These are phyloP conservation scores for Habropoda laboriosa DNA, from an alignment of 1,140 invertebrate genomes.

Conservation along the genomic window DNA sequence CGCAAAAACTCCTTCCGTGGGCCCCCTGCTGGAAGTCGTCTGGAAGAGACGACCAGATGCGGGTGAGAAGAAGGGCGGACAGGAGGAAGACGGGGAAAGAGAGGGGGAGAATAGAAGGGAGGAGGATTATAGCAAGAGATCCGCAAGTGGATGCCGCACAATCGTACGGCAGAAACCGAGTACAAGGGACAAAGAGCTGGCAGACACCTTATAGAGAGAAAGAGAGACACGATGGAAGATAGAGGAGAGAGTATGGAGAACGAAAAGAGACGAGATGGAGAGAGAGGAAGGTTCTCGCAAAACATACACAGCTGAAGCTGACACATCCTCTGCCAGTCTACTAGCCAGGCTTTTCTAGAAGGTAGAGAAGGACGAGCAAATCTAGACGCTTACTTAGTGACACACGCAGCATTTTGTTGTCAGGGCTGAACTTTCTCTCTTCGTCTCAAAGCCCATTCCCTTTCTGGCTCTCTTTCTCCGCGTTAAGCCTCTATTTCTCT, in stretches of 20 bases:
- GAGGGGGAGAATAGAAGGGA: background rate
- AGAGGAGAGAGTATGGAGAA: background rate
- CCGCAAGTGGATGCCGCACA: conserved; percentile 52
- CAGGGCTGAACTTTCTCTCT: conserved; percentile 54
- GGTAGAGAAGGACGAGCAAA: conserved; percentile 63
- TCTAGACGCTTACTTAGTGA: conserved; percentile 75
- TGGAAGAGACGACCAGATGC: conserved; percentile 6
- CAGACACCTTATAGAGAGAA: conserved; percentile 1
- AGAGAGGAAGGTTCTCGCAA: conserved; percentile 61
- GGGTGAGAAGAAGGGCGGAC: background rate
- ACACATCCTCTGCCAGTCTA: conserved; percentile 67
- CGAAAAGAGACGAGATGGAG: conserved; percentile 57
- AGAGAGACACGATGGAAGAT: background rate
- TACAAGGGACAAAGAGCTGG: conserved; percentile 42
- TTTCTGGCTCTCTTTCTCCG: conserved; percentile 9
- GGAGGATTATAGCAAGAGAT: conserved; percentile 51
- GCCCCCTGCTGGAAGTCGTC: conserved; percentile 13
- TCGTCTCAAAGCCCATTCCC: conserved; percentile 21
- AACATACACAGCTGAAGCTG: conserved; percentile 67
- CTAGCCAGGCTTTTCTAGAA: conserved; percentile 60
- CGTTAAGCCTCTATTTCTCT: conserved; percentile 38
- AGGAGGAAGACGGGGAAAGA: background rate
- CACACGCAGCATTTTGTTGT: conserved; percentile 68
- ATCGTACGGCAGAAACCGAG: conserved; percentile 43
- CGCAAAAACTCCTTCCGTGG: conserved; percentile 48